Conservation (phyloP, 2,113 vertebrate species). For the Neolamprologus modestus region DNA sequence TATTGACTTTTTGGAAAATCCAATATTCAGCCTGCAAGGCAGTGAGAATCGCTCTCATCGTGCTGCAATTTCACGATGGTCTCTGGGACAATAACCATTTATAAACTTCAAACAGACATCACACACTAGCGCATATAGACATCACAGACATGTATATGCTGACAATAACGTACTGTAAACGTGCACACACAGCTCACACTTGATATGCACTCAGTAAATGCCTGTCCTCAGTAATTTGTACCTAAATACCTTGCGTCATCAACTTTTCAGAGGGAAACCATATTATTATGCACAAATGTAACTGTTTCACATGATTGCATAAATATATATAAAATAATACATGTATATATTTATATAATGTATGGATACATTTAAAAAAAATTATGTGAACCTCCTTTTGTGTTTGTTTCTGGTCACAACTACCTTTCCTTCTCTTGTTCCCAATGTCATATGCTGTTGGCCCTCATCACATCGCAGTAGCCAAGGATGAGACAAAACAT, state of each 20-base stretch:
- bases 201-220: background rate
- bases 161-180: background rate
- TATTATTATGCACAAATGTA: background rate
- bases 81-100: slow-evolving; percentile 64
- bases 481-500: slow-evolving; percentile 59
- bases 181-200: background rate
- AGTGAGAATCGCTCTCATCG: slow-evolving; percentile 54
- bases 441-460: slow-evolving; percentile 41
- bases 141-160: background rate
- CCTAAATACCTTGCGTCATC: background rate
- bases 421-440: slow-evolving; percentile 14
- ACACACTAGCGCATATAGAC: background rate
- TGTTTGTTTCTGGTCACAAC: background rate
- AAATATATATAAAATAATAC: background rate
- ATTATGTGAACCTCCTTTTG: background rate
- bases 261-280: background rate
- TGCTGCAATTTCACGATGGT: slow-evolving; percentile 61
- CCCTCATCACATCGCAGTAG: slow-evolving; percentile 17
- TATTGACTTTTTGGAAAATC: slow-evolving; percentile 76
- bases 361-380: background rate
- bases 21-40: slow-evolving; percentile 72
- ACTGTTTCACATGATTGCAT: background rate
- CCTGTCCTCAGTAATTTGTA: background rate
- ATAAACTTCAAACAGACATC: slow-evolving; percentile 48
- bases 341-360: background rate